Conservation (phyloP, 2,113 vertebrate species). For the Perca fluviatilis region DNA sequence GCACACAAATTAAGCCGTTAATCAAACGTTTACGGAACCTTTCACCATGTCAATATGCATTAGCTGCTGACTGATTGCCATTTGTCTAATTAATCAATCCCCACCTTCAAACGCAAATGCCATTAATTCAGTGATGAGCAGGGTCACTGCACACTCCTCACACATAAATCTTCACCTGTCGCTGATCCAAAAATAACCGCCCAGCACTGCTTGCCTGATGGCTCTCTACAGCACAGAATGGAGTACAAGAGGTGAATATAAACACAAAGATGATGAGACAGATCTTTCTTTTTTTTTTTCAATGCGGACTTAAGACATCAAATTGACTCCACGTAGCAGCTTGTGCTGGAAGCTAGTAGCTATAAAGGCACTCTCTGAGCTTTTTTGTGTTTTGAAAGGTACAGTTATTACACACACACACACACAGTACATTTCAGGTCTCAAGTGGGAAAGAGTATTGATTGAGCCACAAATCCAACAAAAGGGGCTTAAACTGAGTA, state of each 20-base stretch:
- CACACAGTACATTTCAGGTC: slow-evolving; percentile 62
- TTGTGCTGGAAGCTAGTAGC: neutral
- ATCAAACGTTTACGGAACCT: slow-evolving; percentile 82
- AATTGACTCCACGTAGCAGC: slow-evolving; percentile 5
- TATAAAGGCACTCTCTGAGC: slow-evolving; percentile 16
- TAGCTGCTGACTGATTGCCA: slow-evolving; percentile 83
- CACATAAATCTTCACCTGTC: slow-evolving; percentile 67
- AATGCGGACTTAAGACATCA: slow-evolving; percentile 25
- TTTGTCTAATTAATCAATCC: slow-evolving; percentile 85
- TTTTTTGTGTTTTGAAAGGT: slow-evolving; percentile 52
- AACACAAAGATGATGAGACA: neutral
- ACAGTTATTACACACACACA: slow-evolving; percentile 54
- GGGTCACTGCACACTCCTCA: slow-evolving; percentile 60
- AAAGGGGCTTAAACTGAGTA: slow-evolving; percentile 67
- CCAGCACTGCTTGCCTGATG: slow-evolving; percentile 12
- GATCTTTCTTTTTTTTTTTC: neutral
- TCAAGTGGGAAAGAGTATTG: slow-evolving; percentile 72
- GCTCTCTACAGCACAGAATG: neutral
- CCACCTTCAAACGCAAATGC: slow-evolving; percentile 74
- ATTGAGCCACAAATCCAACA: slow-evolving; percentile 75
- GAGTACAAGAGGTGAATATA: neutral
- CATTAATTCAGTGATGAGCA: slow-evolving; percentile 77
- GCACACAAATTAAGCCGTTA: slow-evolving; percentile 78
- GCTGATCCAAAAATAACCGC: slow-evolving; percentile 62
- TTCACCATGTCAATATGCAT: slow-evolving; percentile 84